Evolutionary conservation across 1,140 invertebrate species (phyloP), one percentile per base, ranked within the genome.

Genomic region (Philopotamus ludificatus): DNA sequence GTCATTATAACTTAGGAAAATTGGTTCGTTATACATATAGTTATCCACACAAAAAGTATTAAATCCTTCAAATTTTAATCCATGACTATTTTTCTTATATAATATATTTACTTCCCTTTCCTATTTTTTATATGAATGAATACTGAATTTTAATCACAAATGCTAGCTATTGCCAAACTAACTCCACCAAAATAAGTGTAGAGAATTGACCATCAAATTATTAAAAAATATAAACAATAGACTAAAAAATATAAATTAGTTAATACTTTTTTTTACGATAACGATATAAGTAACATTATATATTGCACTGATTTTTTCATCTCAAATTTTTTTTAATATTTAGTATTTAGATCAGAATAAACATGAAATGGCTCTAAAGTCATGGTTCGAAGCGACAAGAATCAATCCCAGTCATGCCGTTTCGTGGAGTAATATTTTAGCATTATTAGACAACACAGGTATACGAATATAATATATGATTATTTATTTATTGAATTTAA

Each of bases 1-100:
- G 94, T 76, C 89, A 90, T 73, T 98, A 96, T 73, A 98, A 98
- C 79, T 81, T 98, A 65, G 95, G 95, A 22, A 95, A 97, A 79
- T 79, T 97, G 84, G 90, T 92, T 79, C 81, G 78, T 79, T 71
- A n/a, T 25, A 15, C n/a, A 55, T 65, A 45, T 10, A n/a, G 25
- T 20, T 23, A 8, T 54, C 2, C 9, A n/a, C 12, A 22, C 22
- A 70, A 69, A n/a, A 8, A 8, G 7, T 8, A 39, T 39, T 39
- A 39, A 39, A 39, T n/a, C 34, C n/a, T n/a, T 8, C n/a, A n/a
- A n/a, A 39, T 8, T 8, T 39, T 8, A 39, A 39, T 39, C 7
- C 7, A 39, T 39, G 41, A 53, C 42, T 60, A 26, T 62, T 25
- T n/a, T n/a, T n/a, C n/a, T n/a, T 61, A 16, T 16, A 18, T 59